Evolutionary conservation across 1,140 invertebrate genomes (phyloP).

Genomic region (Telenomus remus): DNA sequence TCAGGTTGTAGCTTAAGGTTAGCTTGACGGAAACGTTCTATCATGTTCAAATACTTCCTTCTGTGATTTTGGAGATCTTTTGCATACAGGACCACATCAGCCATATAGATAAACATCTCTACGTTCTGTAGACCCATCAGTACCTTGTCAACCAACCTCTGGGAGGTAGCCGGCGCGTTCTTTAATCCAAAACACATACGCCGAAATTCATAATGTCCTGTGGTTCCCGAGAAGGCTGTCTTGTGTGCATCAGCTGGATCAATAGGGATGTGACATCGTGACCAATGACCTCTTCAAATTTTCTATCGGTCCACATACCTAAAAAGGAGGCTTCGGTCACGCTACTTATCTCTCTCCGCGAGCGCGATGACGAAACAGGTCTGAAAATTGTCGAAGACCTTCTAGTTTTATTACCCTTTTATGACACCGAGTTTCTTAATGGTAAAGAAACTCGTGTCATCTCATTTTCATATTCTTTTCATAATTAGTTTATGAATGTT

Average conservation of each 20-base stretch:
- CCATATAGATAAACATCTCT: constrained; percentile 64
- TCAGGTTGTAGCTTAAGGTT: constrained; percentile 14
- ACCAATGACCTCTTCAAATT: too few species aligned
- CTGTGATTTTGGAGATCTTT: constrained; percentile 12
- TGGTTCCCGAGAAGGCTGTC: not conserved
- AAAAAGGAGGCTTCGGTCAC: too few species aligned
- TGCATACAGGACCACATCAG: constrained; percentile 65
- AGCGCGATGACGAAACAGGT: too few species aligned
- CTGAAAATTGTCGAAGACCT: too few species aligned
- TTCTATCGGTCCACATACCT: too few species aligned
- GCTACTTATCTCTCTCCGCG: too few species aligned
- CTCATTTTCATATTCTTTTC: too few species aligned
- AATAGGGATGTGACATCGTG: not conserved
- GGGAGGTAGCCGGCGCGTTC: constrained; percentile 51
- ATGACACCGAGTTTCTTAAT: too few species aligned
- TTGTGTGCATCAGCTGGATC: constrained; percentile 36
- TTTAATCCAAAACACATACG: constrained; percentile 65
- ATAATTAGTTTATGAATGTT: too few species aligned
- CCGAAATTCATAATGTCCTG: constrained; percentile 32
- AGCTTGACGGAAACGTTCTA: not conserved
- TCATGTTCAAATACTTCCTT: not conserved
- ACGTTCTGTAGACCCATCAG: too few species aligned
- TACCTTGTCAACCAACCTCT: constrained; percentile 26
- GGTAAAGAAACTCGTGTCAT: too few species aligned
- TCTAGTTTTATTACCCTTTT: too few species aligned